These are phyloP conservation scores for Gonatopus flavifemur DNA, from an alignment of 1,140 invertebrate species.

Conservation along the genomic window DNA sequence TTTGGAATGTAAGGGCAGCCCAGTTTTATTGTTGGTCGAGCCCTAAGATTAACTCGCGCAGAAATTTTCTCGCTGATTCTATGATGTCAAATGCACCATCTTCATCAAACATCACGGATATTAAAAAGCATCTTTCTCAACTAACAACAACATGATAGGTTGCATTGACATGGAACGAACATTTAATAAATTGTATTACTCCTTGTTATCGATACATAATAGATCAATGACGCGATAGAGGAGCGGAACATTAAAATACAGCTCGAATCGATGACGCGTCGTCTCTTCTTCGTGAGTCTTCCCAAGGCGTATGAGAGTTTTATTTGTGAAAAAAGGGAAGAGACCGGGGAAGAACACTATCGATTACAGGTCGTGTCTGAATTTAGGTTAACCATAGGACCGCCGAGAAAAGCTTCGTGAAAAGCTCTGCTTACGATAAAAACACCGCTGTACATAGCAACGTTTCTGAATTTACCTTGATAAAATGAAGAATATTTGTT, in stretches of 20 bases:
- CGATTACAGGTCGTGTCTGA: conserved; percentile 29
- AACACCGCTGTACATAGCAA: background rate
- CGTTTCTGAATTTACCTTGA: conserved; percentile 10
- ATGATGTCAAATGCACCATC: too few species aligned
- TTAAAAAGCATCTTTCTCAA: too few species aligned
- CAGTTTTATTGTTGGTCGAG: conserved; percentile 46
- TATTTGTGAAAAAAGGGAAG: background rate
- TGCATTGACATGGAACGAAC: too few species aligned
- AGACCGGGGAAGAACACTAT: conserved; percentile 10
- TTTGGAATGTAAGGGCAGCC: conserved; percentile 53
- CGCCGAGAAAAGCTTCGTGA: conserved; percentile 13
- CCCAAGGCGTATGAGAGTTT: conserved; percentile 9
- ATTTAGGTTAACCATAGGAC: conserved; percentile 35
- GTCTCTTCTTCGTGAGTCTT: conserved; percentile 14
- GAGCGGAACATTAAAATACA: too few species aligned
- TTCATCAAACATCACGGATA: too few species aligned
- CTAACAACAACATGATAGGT: too few species aligned
- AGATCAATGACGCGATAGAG: too few species aligned
- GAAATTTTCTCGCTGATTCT: conserved; percentile 1
- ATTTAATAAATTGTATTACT: too few species aligned
- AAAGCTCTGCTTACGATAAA: conserved; percentile 1
- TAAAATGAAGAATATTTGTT: conserved; percentile 1
- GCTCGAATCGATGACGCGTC: conserved; percentile 9
- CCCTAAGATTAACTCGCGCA: conserved; percentile 41
- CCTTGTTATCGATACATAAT: too few species aligned